Evolutionary conservation across 2,888 invertebrate genomes (phyloP), one percentile per base, ranked within the genome.

Genomic region (Athalia circularis): DNA sequence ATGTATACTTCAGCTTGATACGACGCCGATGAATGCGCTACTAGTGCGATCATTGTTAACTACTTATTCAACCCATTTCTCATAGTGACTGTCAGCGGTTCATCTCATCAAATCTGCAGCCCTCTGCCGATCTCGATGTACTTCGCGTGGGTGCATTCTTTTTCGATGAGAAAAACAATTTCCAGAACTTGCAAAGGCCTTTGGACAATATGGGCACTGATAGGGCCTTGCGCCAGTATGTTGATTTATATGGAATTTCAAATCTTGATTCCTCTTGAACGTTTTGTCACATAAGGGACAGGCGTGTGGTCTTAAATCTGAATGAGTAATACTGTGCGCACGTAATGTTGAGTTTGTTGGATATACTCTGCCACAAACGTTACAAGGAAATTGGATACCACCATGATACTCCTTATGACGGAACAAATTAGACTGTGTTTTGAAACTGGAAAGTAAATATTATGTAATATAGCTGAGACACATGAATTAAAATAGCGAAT

Each of bases 181-280:
- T 9, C 95, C 95, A 47, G 94, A 94, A 88, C 94, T 94, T 64
- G 95, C 94, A 87, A 95, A 94, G 77, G 93, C 92, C 89, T 94
- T 94, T 0, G 94, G 94, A 89, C 95, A 95, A 85, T 94, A 94
- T 50, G 94, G 94, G 88, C 95, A 95, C 89, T 94, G 93, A 88
- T 94, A 95, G 45, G 95, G 95, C 85, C 94, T 92, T 4, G 92
- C 94, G 67, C 95, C 95, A n/a, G 95, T 95, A 85, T 95, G 95
- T 85, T 94, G 94, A 87, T 95, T 95, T 85, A 94, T 93, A 86
- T 95, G 95, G 87, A 94, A 95, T 93, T 95, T 95, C 81, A 95
- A 91, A 88, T 95, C 95, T 89, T 95, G 95, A 87, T 94, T 95
- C 82, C 95, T 91, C 87, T 95, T 95, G 86, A 95, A 95, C 43